These are phyloP conservation scores for Ancistrus triradiatus DNA, from an alignment of 2,113 vertebrate species.

Conservation along the genomic window DNA sequence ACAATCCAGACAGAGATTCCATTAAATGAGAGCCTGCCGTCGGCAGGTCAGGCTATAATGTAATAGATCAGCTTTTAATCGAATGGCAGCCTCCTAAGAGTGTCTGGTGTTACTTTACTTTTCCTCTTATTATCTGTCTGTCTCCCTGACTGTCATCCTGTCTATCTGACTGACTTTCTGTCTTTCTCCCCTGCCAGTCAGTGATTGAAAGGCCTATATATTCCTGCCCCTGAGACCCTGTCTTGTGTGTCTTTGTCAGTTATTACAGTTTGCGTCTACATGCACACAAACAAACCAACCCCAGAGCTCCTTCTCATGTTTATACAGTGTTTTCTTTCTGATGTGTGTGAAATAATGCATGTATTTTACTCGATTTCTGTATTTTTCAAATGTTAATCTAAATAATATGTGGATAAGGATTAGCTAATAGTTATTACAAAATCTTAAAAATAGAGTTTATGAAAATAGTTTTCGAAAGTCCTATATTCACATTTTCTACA, in stretches of 20 bases:
- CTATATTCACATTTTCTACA: no score
- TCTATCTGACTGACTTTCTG: neutral
- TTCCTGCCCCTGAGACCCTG: neutral
- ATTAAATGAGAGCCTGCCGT: constrained; percentile 16
- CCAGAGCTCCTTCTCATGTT: no score
- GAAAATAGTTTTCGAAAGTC: no score
- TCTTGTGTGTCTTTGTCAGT: neutral
- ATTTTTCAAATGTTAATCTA: no score
- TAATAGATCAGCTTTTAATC: constrained; percentile 27
- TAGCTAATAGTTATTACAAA: no score
- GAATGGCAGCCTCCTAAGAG: neutral
- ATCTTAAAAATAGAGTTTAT: no score
- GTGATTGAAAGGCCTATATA: neutral
- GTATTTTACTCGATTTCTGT: no score
- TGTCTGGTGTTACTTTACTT: neutral
- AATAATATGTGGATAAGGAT: no score
- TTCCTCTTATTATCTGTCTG: neutral
- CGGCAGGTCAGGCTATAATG: constrained; percentile 7
- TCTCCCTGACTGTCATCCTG: neutral
- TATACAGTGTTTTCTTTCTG: no score
- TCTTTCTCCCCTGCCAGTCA: neutral
- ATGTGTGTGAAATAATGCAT: no score
- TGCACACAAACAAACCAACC: neutral
- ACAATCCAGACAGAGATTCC: constrained; percentile 26
- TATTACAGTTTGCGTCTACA: neutral